Evolutionary conservation across 2,113 vertebrate species (phyloP), one percentile per base, ranked within the genome.

Genomic region (Orthonyx spaldingii): DNA sequence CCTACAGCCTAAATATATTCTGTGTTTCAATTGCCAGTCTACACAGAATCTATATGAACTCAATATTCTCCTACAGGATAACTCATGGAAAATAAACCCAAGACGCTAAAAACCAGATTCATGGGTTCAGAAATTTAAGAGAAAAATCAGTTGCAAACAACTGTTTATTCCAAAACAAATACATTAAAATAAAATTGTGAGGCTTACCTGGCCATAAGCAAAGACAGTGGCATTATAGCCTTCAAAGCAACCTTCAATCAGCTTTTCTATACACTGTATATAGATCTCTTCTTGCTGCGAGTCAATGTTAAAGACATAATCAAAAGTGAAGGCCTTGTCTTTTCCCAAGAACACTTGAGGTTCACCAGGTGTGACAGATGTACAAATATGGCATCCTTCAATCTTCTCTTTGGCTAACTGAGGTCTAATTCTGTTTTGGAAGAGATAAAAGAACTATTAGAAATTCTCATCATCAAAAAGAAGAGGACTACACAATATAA

Each of bases 221-320:
- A 99, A 99, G 90, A 99, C 98, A 12, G 99, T 99, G 75, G 99
- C 99, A 91, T 99, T 99, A 94, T 99, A 99, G 44, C 99, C 99
- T 97, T 99, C 99, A 57, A 99, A 99, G 94, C 99, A 99, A 70
- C 99, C 99, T 83, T 99, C 99, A 52, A 99, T 99, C 77, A 99
- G 98, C 66, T 98, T 98, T 97, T 99, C 98, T 23, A 99, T 99
- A 94, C 99, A 99, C 6, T 99, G 97, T 85, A 74, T 37, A 91
- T 99, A 99, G 95, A 99, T 98, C 47, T 97, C 95, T 5, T 99
- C 98, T 98, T 99, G 99, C 88, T 98, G 98, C 0, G 98, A 98
- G 81, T 99, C 98, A 83, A 99, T 99, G 96, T 99, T 99, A 37
- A 99, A 99, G 63, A 99, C 99, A 8, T 99, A 98, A 97, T 99